Percentiles rank a stretch among this genome's conserved stretches.
These are phyloP conservation scores for Eumeta japonica DNA, from an alignment of 1,140 invertebrate genomes.

Conservation along the genomic window DNA sequence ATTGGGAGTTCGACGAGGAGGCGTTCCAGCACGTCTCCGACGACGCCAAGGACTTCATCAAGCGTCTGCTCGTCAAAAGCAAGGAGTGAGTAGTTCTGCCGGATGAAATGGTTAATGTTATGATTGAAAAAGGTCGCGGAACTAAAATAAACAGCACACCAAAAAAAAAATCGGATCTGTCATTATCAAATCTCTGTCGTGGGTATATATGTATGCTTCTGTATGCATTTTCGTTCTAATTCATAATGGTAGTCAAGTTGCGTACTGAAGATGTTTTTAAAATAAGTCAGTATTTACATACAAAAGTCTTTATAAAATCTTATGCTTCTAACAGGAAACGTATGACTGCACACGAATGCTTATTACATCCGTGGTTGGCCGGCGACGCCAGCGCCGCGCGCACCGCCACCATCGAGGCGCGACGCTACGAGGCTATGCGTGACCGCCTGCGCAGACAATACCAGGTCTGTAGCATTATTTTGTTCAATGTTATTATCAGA, in stretches of 20 bases:
- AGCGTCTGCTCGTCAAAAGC: slow-evolving; percentile 85
- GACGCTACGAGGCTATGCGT: slow-evolving; percentile 82
- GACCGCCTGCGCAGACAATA: slow-evolving; percentile 84
- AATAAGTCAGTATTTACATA: too few relatives aligned
- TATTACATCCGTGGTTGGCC: slow-evolving; percentile 92
- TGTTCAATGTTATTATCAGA: too few relatives aligned
- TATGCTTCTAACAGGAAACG: too few relatives aligned
- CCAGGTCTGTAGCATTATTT: slow-evolving; percentile 55
- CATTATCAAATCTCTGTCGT: too few relatives aligned
- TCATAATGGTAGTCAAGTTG: too few relatives aligned
- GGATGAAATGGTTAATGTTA: slow-evolving; percentile 3
- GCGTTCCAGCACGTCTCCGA: slow-evolving; percentile 91
- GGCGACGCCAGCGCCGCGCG: slow-evolving; percentile 76
- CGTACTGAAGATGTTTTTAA: too few relatives aligned
- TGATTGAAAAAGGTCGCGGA: not conserved
- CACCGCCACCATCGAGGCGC: slow-evolving; percentile 75
- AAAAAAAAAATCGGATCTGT: too few relatives aligned
- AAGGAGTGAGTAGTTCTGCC: slow-evolving; percentile 83
- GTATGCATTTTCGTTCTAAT: too few relatives aligned
- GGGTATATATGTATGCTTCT: too few relatives aligned
- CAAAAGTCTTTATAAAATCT: too few relatives aligned
- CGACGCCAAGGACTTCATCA: slow-evolving; percentile 97
- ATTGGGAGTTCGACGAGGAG: slow-evolving; percentile 98
- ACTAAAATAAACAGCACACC: too few relatives aligned
- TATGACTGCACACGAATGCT: slow-evolving; percentile 96